phyloP scores from a whole-genome alignment of 2,797 vertebrate genomes.

The Heteromormyrus szaboi region DNA sequence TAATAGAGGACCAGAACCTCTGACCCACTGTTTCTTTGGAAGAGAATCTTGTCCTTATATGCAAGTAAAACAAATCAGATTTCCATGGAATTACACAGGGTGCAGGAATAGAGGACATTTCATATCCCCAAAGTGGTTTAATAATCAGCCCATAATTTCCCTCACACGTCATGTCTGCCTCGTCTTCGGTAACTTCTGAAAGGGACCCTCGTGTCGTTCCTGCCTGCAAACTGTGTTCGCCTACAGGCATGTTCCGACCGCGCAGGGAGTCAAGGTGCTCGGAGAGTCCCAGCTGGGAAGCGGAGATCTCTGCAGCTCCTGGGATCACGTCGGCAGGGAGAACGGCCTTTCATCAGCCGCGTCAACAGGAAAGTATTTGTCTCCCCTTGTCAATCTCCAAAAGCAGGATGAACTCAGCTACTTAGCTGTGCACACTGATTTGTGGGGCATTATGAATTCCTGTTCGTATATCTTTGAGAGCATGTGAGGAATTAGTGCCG shows the following conservation, averaged over 20 bases:
- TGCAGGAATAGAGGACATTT: not conserved
- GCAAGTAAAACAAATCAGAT: not conserved
- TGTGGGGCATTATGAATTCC: not conserved
- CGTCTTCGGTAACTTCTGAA: not conserved
- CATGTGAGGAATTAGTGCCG: not conserved
- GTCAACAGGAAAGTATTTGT: not conserved
- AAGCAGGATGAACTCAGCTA: not conserved
- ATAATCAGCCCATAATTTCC: not conserved
- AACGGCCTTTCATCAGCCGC: not conserved
- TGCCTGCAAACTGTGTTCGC: not conserved
- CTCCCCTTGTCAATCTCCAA: not conserved
- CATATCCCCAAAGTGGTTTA: not conserved
- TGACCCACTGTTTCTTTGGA: not conserved
- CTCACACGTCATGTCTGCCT: not conserved
- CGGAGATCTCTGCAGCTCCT: not conserved
- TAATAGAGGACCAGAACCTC: not conserved
- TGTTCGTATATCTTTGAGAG: not conserved
- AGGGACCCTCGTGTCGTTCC: not conserved
- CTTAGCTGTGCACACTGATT: not conserved
- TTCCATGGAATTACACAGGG: constrained; percentile 1
- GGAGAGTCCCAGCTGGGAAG: not conserved
- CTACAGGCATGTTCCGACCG: not conserved
- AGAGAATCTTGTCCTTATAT: not conserved
- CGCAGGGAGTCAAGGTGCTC: not conserved
- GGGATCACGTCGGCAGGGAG: not conserved